Evolutionary conservation across 1,140 invertebrate genomes (phyloP).

Genomic region (Holcopasites calliopsidis): DNA sequence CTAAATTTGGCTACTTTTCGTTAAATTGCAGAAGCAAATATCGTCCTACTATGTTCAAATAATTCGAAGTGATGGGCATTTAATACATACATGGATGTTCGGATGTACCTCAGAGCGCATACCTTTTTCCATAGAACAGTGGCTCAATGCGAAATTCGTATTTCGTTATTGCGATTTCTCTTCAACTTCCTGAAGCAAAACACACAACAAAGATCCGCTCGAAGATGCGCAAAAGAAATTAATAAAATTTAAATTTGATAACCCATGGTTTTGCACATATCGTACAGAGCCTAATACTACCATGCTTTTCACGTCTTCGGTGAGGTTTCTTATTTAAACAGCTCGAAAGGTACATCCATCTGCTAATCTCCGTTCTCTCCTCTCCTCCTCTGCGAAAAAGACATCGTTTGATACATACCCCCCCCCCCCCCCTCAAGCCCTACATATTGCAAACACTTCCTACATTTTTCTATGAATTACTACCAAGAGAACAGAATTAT

Average conservation of each 20-base stretch:
- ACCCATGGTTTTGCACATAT: not conserved
- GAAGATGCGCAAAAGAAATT: not conserved
- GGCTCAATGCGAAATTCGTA: not conserved
- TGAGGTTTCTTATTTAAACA: not conserved
- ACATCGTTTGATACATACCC: not conserved
- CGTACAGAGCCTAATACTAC: not conserved
- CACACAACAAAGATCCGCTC: not conserved
- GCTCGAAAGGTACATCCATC: not conserved
- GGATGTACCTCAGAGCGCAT: not conserved
- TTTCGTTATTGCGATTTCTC: not conserved
- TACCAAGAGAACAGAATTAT: not conserved
- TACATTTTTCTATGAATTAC: not conserved
- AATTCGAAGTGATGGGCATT: not conserved
- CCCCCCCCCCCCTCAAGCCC: too few species aligned
- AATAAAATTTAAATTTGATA: slow-evolving; percentile 19
- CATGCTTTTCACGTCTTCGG: not conserved
- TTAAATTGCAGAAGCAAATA: not conserved
- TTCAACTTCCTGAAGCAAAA: slow-evolving; percentile 17
- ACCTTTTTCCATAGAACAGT: not conserved
- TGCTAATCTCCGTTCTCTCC: not conserved
- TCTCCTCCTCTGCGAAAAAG: slow-evolving; percentile 22
- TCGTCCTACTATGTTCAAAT: not conserved
- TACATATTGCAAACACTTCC: not conserved
- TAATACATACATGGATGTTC: slow-evolving; percentile 20
- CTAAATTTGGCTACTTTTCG: too few species aligned